A percentile compares a stretch with the other conserved stretches of the same genome.
Conservation (phyloP, 2,113 vertebrate genomes). For the Bucco capensis region DNA sequence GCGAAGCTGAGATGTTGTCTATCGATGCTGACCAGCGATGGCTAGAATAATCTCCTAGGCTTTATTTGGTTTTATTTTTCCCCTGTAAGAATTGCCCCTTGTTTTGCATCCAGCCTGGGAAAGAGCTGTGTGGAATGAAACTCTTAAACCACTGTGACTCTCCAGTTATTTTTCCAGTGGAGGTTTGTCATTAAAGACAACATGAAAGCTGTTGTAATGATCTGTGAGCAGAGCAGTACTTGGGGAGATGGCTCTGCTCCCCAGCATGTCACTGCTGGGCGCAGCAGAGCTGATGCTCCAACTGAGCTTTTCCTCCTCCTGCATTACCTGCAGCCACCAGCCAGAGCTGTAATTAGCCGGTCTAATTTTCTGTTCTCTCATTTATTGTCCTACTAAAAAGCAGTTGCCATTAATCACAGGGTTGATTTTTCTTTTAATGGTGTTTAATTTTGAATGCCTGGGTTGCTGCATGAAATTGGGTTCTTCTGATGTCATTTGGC, state of each 20-base stretch:
- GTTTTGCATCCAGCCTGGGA: neutral
- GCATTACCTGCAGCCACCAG: slow-evolving; percentile 25
- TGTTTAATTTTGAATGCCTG: slow-evolving; percentile 2
- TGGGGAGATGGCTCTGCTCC: neutral
- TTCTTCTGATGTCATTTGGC: neutral
- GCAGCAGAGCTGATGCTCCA: neutral
- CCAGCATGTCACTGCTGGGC: neutral
- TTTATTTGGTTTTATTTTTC: neutral
- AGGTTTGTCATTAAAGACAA: neutral
- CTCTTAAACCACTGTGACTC: neutral
- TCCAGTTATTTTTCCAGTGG: neutral
- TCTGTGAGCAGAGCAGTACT: neutral
- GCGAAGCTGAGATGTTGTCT: neutral
- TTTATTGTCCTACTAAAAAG: slow-evolving; percentile 43
- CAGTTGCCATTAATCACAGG: slow-evolving; percentile 11
- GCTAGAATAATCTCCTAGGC: neutral
- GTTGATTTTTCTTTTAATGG: slow-evolving; percentile 24
- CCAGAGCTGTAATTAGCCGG: slow-evolving; percentile 41
- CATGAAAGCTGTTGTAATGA: neutral
- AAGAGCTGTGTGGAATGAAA: fast-evolving
- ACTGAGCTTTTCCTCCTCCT: neutral
- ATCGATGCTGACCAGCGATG: neutral
- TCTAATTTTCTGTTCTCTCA: slow-evolving; percentile 24
- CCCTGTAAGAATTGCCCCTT: neutral
- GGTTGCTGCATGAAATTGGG: neutral